These are phyloP conservation scores for Trichonephila clavata DNA, from an alignment of 1,140 invertebrate species.

Conservation along the genomic window DNA sequence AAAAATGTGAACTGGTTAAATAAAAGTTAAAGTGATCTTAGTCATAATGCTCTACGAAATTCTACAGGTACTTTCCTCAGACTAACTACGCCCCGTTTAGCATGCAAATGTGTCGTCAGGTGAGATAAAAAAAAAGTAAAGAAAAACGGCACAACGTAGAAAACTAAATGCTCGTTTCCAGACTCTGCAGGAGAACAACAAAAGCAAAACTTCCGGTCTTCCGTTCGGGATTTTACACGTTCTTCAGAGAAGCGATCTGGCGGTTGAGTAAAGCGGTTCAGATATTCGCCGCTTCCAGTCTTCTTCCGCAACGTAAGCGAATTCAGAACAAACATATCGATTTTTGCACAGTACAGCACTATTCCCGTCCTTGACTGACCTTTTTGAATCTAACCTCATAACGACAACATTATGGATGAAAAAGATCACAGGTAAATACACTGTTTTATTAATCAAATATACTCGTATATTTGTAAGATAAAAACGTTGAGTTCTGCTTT, in stretches of 20 bases:
- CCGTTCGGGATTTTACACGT: slow-evolving; percentile 8
- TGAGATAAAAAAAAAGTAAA: neutral
- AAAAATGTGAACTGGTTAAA: no score
- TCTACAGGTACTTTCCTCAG: neutral
- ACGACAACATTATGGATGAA: neutral
- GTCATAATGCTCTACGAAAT: neutral
- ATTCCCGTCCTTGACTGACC: slow-evolving; percentile 38
- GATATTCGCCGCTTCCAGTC: neutral
- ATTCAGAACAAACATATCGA: slow-evolving; percentile 6
- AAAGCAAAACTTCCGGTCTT: slow-evolving; percentile 4
- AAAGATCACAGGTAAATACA: neutral
- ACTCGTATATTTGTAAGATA: neutral
- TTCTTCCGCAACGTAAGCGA: slow-evolving; percentile 21
- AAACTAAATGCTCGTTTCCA: neutral
- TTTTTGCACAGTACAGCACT: neutral
- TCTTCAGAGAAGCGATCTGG: slow-evolving; percentile 22
- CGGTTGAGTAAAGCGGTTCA: neutral
- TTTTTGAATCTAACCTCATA: neutral
- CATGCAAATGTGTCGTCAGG: neutral
- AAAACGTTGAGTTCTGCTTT: neutral
- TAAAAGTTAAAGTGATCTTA: no score
- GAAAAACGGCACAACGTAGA: neutral
- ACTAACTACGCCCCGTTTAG: neutral
- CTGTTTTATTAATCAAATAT: neutral
- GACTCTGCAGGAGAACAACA: neutral